phyloP scores from a whole-genome alignment of 2,797 vertebrate species.

The Ciconia nigra region DNA sequence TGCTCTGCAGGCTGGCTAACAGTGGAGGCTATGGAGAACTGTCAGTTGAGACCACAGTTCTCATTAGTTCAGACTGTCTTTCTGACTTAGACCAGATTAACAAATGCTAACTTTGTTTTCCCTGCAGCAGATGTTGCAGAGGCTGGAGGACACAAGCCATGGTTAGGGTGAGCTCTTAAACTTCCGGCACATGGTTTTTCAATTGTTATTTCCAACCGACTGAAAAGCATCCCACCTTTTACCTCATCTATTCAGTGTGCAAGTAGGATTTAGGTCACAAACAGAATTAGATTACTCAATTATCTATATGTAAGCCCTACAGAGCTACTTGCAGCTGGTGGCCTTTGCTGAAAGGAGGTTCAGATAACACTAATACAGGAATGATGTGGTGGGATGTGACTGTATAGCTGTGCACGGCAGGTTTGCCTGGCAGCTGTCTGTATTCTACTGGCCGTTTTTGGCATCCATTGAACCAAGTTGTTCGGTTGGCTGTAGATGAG shows the following conservation, averaged over 20 bases:
- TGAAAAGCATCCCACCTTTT: slow-evolving; percentile 12
- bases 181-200: not conserved
- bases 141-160: not conserved
- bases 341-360: not conserved
- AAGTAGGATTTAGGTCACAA: slow-evolving; percentile 13
- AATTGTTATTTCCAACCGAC: not conserved
- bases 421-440: not conserved
- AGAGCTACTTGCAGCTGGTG: not conserved
- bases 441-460: not conserved
- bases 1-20: not conserved
- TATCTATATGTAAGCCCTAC: not conserved
- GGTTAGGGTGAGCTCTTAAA: not conserved
- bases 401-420: not conserved
- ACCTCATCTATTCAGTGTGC: not conserved
- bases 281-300: not conserved
- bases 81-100: not conserved
- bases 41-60: not conserved
- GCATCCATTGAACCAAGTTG: not conserved
- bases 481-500: not conserved
- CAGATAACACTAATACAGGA: not conserved
- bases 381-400: not conserved
- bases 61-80: not conserved
- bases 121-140: not conserved
- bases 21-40: not conserved
- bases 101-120: not conserved